Percentiles rank a stretch among this genome's conserved stretches.
Evolutionary conservation across 2,113 vertebrate species (phyloP).

Genomic region (Grammomys surdaster): DNA sequence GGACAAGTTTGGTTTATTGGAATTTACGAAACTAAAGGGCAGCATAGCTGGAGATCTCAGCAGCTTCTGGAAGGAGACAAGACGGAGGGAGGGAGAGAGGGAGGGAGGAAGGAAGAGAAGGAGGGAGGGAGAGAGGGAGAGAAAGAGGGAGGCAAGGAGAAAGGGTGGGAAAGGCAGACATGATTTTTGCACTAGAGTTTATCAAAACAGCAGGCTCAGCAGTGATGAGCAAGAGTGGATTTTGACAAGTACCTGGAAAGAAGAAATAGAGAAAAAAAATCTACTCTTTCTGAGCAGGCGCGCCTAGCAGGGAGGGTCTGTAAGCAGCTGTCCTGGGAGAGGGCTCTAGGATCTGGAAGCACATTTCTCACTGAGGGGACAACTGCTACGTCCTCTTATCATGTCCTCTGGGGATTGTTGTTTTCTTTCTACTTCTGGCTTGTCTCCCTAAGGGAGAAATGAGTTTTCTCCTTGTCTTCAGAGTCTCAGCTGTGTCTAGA

Average conservation of each 20-base stretch:
- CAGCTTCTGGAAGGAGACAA: not conserved
- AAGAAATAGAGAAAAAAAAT: not conserved
- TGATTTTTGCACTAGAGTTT: not conserved
- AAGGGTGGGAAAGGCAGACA: no score
- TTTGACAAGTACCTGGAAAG: not conserved
- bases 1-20: not conserved
- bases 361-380: not conserved
- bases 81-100: accelerated
- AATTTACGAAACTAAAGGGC: not conserved
- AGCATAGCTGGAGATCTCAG: not conserved
- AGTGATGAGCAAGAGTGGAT: not conserved
- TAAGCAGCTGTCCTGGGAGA: not conserved
- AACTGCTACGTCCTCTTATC: no score
- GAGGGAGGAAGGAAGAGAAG: accelerated
- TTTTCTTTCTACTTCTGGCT: not conserved
- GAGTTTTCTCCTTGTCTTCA: not conserved
- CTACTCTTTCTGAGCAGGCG: not conserved
- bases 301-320: not conserved
- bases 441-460: not conserved
- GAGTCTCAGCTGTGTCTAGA: not conserved
- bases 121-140: not conserved
- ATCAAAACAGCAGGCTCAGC: not conserved
- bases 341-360: not conserved
- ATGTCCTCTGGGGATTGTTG: not conserved
- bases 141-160: accelerated